phyloP scores from a whole-genome alignment of 2,113 vertebrate genomes.

The Dolichotis patagonum region DNA sequence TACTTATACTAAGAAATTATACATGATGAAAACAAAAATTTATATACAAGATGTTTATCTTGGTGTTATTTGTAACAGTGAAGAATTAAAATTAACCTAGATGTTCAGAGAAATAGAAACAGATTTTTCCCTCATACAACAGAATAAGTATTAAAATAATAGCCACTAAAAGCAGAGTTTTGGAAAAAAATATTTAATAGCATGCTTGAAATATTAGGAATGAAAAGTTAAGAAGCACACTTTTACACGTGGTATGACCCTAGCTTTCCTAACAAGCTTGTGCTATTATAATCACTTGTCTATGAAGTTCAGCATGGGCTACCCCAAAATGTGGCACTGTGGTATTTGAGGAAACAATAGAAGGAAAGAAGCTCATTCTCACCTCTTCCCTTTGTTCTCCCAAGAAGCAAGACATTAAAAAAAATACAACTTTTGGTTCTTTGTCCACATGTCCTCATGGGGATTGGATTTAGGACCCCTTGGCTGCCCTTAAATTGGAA shows the following conservation, averaged over 20 bases:
- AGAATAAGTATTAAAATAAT: not conserved
- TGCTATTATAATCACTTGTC: not conserved
- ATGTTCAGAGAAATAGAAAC: not conserved
- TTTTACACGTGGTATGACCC: not conserved
- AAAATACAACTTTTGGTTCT: too few species aligned
- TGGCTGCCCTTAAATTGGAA: too few species aligned
- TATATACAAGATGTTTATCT: not conserved
- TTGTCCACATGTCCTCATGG: too few species aligned
- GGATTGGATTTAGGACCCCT: too few species aligned
- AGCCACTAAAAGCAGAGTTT: not conserved
- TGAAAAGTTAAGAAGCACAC: not conserved
- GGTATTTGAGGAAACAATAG: not conserved
- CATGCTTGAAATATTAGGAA: not conserved
- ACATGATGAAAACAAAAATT: not conserved
- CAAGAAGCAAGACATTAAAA: not conserved
- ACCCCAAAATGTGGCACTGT: too few species aligned
- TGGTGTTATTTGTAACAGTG: not conserved
- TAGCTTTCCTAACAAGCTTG: not conserved
- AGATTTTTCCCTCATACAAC: not conserved
- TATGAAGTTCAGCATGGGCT: not conserved
- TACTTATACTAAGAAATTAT: slow-evolving; percentile 5
- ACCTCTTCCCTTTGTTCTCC: not conserved
- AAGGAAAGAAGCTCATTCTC: not conserved
- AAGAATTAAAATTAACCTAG: slow-evolving; percentile 16
- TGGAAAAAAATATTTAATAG: slow-evolving; percentile 12